A percentile compares a stretch with the other conserved stretches of the same genome.
These are phyloP conservation scores for Halocaridina rubra DNA, from an alignment of 2,888 invertebrate genomes.

Conservation along the genomic window DNA sequence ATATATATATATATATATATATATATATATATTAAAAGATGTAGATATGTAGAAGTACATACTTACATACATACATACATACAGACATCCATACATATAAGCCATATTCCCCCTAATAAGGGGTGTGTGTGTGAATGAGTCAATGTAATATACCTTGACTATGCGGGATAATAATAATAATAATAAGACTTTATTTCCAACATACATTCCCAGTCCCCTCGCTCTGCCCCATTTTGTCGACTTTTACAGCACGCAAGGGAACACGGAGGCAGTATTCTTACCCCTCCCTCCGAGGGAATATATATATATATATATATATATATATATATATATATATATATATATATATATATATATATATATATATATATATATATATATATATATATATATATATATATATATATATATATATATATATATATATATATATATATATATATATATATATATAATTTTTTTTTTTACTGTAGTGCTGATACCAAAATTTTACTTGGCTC, in stretches of 20 bases:
- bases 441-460: background rate
- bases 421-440: background rate
- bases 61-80: background rate
- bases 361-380: background rate
- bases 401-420: background rate
- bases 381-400: background rate
- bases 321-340: background rate
- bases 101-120: too few species aligned
- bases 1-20: background rate
- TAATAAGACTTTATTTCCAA: too few species aligned
- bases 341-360: background rate
- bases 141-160: too few species aligned
- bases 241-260: too few species aligned
- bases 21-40: background rate
- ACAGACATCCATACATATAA: background rate
- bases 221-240: too few species aligned
- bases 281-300: too few species aligned
- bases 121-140: too few species aligned
- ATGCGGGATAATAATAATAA: too few species aligned
- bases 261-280: too few species aligned
- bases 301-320: background rate
- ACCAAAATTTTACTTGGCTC: too few species aligned
- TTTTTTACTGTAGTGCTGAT: background rate
- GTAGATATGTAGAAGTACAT: background rate
- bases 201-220: too few species aligned